These are phyloP conservation scores for Horisme vitalbata DNA, from an alignment of 2,888 invertebrate species.

Conservation along the genomic window DNA sequence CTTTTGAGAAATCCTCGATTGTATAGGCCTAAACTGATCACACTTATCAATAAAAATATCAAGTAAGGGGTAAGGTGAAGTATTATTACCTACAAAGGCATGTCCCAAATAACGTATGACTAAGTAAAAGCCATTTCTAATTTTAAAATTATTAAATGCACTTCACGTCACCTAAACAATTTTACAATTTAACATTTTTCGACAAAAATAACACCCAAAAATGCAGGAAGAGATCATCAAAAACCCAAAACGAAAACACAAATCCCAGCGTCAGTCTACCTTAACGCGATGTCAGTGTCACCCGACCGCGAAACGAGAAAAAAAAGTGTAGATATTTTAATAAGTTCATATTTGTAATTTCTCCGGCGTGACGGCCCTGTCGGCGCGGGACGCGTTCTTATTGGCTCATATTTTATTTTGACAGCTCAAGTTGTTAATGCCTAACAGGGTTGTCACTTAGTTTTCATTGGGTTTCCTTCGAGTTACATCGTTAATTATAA, in stretches of 20 bases:
- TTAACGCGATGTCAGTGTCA: constrained; percentile 54
- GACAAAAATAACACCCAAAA: constrained; percentile 28
- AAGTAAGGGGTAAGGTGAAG: no score
- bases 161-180: no score
- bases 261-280: constrained; percentile 48
- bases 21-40: no score
- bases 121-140: no score
- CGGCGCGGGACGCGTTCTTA: constrained; percentile 65
- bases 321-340: constrained; percentile 71
- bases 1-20: no score
- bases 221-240: constrained; percentile 48
- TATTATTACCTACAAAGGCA: no score
- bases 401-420: constrained; percentile 81
- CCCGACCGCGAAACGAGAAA: constrained; percentile 71
- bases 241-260: constrained; percentile 38
- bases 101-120: no score
- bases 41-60: no score
- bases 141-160: no score
- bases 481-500: constrained; percentile 9
- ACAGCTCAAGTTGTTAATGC: constrained; percentile 59
- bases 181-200: no score
- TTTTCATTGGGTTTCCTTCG: constrained; percentile 16
- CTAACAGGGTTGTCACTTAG: constrained; percentile 53
- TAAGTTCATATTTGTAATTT: constrained; percentile 76
- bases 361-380: constrained; percentile 74